Conservation (phyloP, 2,113 vertebrate genomes). For the Paracanthobrama guichenoti region DNA sequence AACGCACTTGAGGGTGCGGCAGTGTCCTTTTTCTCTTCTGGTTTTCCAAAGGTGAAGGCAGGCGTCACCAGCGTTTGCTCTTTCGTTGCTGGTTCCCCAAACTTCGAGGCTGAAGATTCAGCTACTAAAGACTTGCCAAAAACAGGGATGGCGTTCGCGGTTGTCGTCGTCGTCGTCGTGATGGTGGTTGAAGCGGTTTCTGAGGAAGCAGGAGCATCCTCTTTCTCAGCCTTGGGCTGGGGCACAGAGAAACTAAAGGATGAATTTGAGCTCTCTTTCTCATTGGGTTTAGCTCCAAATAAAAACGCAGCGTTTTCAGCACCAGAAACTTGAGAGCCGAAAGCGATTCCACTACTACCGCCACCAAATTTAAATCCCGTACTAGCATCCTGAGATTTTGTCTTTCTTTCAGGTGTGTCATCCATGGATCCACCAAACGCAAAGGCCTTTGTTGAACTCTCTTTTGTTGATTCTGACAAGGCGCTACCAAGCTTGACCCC, state of each 20-base stretch:
- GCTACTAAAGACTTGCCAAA: slow-evolving; percentile 78
- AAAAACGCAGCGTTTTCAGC: slow-evolving; percentile 77
- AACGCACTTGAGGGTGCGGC: slow-evolving; percentile 68
- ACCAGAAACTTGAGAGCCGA: slow-evolving; percentile 72
- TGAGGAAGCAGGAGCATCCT: slow-evolving; percentile 48
- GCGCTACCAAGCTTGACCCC: slow-evolving; percentile 65
- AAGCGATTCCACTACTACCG: slow-evolving; percentile 64
- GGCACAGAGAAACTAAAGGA: slow-evolving; percentile 73
- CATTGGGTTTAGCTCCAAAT: slow-evolving; percentile 79
- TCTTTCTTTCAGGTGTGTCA: slow-evolving; percentile 77
- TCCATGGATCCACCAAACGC: slow-evolving; percentile 49
- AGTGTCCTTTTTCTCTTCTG: slow-evolving; percentile 84
- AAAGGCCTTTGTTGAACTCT: slow-evolving; percentile 11
- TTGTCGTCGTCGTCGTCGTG: slow-evolving; percentile 67
- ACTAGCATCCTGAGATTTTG: slow-evolving; percentile 67
- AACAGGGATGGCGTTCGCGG: slow-evolving; percentile 64
- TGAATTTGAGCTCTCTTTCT: slow-evolving; percentile 64
- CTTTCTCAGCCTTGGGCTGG: slow-evolving; percentile 70
- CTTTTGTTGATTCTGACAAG: slow-evolving; percentile 63
- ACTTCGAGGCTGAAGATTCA: slow-evolving; percentile 65
- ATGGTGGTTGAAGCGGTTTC: slow-evolving; percentile 58
- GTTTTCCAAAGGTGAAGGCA: slow-evolving; percentile 83
- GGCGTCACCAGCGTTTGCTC: slow-evolving; percentile 65
- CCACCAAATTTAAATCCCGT: slow-evolving; percentile 80
- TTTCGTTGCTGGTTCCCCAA: slow-evolving; percentile 64